Percentiles rank a stretch among this genome's conserved stretches.
Evolutionary conservation across 2,113 vertebrate genomes (phyloP).

Genomic region (Progne subis): DNA sequence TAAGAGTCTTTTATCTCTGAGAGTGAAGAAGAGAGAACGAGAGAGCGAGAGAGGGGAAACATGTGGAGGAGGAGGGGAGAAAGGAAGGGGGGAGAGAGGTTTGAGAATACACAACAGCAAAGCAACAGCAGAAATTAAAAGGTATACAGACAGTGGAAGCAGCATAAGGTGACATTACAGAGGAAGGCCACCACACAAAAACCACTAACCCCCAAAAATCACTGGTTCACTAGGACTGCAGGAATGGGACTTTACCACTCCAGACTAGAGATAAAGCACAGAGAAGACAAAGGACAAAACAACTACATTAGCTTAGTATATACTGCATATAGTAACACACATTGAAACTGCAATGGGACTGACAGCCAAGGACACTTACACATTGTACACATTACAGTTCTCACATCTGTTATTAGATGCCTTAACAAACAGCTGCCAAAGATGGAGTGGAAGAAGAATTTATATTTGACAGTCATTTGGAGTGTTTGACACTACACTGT

Average conservation of each 20-base stretch:
- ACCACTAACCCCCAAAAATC: conserved; percentile 96
- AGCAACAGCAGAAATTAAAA: conserved; percentile 91
- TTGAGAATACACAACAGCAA: conserved; percentile 97
- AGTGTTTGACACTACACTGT: conserved; percentile 93
- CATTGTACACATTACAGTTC: conserved; percentile 94
- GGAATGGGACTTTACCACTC: conserved; percentile 85
- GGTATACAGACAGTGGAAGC: conserved; percentile 94
- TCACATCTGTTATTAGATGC: conserved; percentile 96
- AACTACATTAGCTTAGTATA: conserved; percentile 99
- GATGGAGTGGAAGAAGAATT: conserved; percentile 89
- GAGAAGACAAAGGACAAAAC: conserved; percentile 99
- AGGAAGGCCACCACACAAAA: conserved; percentile 99
- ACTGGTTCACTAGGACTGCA: conserved; percentile 99
- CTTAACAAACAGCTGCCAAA: conserved; percentile 91
- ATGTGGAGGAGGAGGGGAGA: background rate
- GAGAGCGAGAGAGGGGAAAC: conserved; percentile 44
- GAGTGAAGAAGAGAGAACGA: conserved; percentile 76
- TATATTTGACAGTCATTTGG: conserved; percentile 86
- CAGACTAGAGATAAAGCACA: conserved; percentile 97
- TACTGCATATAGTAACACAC: conserved; percentile 99
- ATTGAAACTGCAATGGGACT: conserved; percentile 96
- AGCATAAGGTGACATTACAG: conserved; percentile 94
- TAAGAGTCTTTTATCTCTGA: conserved; percentile 99
- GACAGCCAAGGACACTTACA: conserved; percentile 99
- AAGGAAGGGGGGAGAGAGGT: conserved; percentile 49